Evolutionary conservation across 2,113 vertebrate species (phyloP), one percentile per base, ranked within the genome.

Genomic region (Saiga tatarica): DNA sequence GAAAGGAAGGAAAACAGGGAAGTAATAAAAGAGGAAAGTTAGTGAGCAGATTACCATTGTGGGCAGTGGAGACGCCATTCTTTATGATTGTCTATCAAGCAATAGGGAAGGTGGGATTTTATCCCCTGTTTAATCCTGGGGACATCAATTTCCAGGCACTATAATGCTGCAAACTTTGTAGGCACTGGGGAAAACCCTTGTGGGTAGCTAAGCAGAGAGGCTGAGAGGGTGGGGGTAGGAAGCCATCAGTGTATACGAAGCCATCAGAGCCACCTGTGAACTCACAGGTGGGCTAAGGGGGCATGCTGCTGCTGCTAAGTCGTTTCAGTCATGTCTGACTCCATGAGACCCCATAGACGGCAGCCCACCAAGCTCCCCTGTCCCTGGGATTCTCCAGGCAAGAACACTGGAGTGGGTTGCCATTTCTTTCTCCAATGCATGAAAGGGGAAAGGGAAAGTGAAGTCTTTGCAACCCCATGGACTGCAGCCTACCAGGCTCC

Each of bases 251-350:
- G 39, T 33, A 6, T 47, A 55, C 28, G 79, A 10, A 76, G 13
- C 28, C 14, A 26, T 59, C 85, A 81, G 60, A 93, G 53, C 71
- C 55, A 3, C 3, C 42, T 3, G 25, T 45, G 74, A 59, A 50
- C 81, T 55, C 50, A 60, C 45, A 84, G 87, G 45, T 71, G 82
- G 50, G 6, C 30, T 9, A 52, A 83, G 55, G 21, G 45, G 57
- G 55, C 10, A 19, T 45, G 64, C 64, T 67, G 33, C 62, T 67
- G n/a, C 17, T 36, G n/a, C 64, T 71, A 67, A 67, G 4, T 5
- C 0, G 0, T 17, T 21, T 67, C 33, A 67, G 64, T 67, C 8
- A 0, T 67, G 64, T 67, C 33, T 0, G 33, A 67, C 64, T 67
- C 33, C 1, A 17, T 36, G 64, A 0, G n/a, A 67, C 64, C 33